Evolutionary conservation across 2,797 vertebrate species (phyloP), one percentile per base, ranked within the genome.

Genomic region (Macroramphosus scolopax): DNA sequence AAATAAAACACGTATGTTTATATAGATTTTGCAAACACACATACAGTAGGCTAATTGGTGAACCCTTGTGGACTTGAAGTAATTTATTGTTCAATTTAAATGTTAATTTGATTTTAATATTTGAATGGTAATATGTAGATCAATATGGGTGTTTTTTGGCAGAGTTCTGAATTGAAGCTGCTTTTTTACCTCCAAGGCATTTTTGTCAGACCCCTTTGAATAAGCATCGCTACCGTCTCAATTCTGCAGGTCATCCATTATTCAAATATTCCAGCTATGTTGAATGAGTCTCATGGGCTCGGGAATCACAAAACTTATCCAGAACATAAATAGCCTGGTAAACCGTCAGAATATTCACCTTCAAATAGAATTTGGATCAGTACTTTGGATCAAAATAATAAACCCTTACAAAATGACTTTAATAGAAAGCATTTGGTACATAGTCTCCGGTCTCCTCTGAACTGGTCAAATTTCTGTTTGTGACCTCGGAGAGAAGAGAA

Each of bases 281-380:
- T 59, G 34, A 51, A 64, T 52, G 41, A 24, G 45, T 68, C 70
- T 66, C 41, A 13, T 32, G 50, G 56, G 67, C 44, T 31, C 30
- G 3, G n/a, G 13, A 60, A 50, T 26, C 51, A 65, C 68, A 63
- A 72, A 75, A 66, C 37, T 0, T 57, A 67, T 45, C 33, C 41
- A 40, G 51, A 67, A 61, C 44, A 61, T 65, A 68, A 72, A 68
- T 44, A 62, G 67, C 22, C 38, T 22, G 22, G 31, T 61, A 63
- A 76, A 64, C 22, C 13, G 36, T 59, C 52, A 37, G 35, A 53
- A 42, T 34, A 34, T n/a, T n/a, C n/a, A n/a, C n/a, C n/a, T n/a
- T n/a, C n/a, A n/a, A n/a, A n/a, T 22, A 22, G 6, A 22, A 3
- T 22, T 6, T 6, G 6, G 6, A 22, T 22, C 17, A 58, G 56